Conservation (phyloP, 2,888 invertebrate genomes). For the Zele albiditarsus region DNA sequence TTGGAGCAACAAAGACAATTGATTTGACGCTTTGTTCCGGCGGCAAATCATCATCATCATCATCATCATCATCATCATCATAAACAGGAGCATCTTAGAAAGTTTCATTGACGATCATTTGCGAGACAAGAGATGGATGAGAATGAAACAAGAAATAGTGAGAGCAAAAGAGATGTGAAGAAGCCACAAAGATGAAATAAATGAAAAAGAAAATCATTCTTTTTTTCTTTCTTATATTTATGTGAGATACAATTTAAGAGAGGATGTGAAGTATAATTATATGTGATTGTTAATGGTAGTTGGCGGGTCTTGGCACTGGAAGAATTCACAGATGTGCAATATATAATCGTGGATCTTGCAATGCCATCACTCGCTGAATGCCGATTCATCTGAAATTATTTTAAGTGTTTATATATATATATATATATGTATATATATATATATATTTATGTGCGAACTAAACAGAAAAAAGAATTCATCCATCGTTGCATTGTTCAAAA, state of each 20-base stretch:
- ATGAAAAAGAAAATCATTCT: neutral
- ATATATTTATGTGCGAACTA: conserved; percentile 8
- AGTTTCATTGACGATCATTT: neutral
- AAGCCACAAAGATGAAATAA: neutral
- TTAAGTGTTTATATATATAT: conserved; percentile 5
- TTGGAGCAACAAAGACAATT: conserved; percentile 19
- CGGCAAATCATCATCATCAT: neutral
- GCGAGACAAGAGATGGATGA: neutral
- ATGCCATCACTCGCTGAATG: conserved; percentile 72
- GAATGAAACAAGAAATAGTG: neutral
- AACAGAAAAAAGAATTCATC: neutral
- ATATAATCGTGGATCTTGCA: conserved; percentile 73
- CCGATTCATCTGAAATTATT: conserved; percentile 58
- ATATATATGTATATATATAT: neutral
- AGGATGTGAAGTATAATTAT: conserved; percentile 25
- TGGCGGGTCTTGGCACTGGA: conserved; percentile 73
- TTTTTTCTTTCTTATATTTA: neutral
- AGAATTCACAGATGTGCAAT: conserved; percentile 73
- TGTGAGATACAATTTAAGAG: conserved; percentile 24
- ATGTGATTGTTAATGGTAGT: conserved; percentile 55
- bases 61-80: neutral
- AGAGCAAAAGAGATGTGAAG: neutral
- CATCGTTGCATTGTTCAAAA: neutral
- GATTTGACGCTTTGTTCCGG: conserved; percentile 21
- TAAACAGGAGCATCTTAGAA: neutral